phyloP scores from a whole-genome alignment of 2,888 invertebrate species.

The Sisyra nigra region DNA sequence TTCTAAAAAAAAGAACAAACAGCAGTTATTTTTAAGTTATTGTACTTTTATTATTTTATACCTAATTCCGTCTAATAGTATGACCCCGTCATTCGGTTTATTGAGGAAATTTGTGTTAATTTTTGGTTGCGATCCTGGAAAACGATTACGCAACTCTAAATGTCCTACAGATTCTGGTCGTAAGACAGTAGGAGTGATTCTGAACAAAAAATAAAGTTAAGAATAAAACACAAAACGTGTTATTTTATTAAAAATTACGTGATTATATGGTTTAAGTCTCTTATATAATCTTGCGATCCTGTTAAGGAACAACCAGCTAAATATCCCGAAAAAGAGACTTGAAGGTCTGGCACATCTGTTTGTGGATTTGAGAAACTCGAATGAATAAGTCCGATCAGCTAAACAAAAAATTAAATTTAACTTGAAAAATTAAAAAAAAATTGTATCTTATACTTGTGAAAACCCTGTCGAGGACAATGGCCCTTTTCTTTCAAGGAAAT shows the following conservation, averaged over 20 bases:
- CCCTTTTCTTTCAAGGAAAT: conserved; percentile 7
- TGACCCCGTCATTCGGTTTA: conserved; percentile 4
- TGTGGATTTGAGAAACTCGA: conserved; percentile 9
- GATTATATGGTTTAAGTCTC: no score
- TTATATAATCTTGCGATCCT: no score
- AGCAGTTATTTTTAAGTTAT: no score
- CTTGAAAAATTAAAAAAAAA: no score
- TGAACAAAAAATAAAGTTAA: no score
- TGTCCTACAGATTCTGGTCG: conserved; percentile 11
- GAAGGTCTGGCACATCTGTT: conserved; percentile 9
- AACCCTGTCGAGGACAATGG: conserved; percentile 12
- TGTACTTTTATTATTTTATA: no score
- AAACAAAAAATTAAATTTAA: no score
- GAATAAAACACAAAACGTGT: no score
- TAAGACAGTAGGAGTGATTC: conserved; percentile 11
- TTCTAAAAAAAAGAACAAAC: no score
- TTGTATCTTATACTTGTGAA: conserved; percentile 11
- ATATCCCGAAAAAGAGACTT: conserved; percentile 11
- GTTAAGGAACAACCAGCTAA: conserved; percentile 10
- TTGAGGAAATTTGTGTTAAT: conserved; percentile 9
- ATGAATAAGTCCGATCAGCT: conserved; percentile 10
- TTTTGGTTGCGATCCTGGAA: conserved; percentile 8
- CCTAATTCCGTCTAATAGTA: conserved; percentile 10
- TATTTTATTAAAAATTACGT: no score
- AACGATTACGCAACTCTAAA: conserved; percentile 7